Percentiles rank a stretch among this genome's conserved stretches.
These are phyloP conservation scores for Cacoxenus indagator DNA, from an alignment of 2,888 invertebrate species.

Conservation along the genomic window DNA sequence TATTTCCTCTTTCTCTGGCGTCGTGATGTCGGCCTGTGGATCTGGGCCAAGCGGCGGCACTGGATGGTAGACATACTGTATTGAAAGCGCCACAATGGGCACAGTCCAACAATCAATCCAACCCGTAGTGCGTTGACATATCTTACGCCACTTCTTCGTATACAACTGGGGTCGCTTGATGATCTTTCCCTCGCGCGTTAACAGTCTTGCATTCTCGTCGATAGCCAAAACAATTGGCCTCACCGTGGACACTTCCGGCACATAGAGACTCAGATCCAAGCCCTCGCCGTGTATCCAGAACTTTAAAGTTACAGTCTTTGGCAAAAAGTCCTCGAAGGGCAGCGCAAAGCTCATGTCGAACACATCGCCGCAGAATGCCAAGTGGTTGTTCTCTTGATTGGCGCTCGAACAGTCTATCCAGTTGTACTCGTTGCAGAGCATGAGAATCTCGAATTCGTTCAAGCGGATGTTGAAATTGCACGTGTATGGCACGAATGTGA, in stretches of 20 bases:
- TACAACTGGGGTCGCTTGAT: slow-evolving; percentile 73
- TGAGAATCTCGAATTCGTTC: slow-evolving; percentile 95
- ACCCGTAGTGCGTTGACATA: slow-evolving; percentile 79
- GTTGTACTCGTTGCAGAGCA: slow-evolving; percentile 95
- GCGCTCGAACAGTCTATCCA: slow-evolving; percentile 99
- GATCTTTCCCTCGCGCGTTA: slow-evolving; percentile 80
- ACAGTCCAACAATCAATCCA: slow-evolving; percentile 99
- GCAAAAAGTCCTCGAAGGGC: slow-evolving; percentile 94
- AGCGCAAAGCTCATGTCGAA: slow-evolving; percentile 94
- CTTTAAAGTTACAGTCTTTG: slow-evolving; percentile 87
- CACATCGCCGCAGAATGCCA: slow-evolving; percentile 94
- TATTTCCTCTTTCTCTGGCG: slow-evolving; percentile 95
- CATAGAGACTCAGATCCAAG: slow-evolving; percentile 88
- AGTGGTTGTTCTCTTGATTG: slow-evolving; percentile 93
- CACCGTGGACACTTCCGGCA: slow-evolving; percentile 93
- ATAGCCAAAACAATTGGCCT: slow-evolving; percentile 85
- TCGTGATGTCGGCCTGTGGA: slow-evolving; percentile 92
- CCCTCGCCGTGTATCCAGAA: slow-evolving; percentile 97
- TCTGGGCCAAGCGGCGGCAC: slow-evolving; percentile 89
- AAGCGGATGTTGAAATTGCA: slow-evolving; percentile 92
- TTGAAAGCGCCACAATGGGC: slow-evolving; percentile 92
- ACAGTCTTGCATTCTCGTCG: slow-evolving; percentile 88
- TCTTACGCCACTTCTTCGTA: slow-evolving; percentile 83
- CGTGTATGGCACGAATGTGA: slow-evolving; percentile 96
- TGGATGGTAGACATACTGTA: slow-evolving; percentile 93